These are phyloP conservation scores for Aphyosemion australe DNA, from an alignment of 2,113 vertebrate genomes.

Conservation along the genomic window DNA sequence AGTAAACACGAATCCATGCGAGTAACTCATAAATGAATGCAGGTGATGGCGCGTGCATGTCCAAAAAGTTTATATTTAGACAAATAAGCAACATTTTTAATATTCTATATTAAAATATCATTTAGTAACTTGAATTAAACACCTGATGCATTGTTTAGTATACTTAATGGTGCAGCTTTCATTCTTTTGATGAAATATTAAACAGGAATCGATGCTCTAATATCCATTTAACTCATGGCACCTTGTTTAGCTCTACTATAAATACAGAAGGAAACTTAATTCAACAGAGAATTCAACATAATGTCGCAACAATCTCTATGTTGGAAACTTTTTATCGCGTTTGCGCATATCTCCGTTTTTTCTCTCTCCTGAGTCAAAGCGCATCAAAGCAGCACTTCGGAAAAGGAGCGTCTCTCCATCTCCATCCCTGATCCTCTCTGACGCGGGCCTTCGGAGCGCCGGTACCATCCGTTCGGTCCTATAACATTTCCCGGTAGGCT, in stretches of 20 bases:
- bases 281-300: neutral
- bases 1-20: slow-evolving; percentile 72
- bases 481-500: slow-evolving; percentile 45
- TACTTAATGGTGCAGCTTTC: neutral
- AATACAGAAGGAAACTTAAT: neutral
- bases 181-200: neutral
- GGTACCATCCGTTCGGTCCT: slow-evolving; percentile 20
- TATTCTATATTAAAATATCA: neutral
- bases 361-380: slow-evolving; percentile 32
- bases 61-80: slow-evolving; percentile 1
- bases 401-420: slow-evolving; percentile 35
- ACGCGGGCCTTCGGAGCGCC: slow-evolving; percentile 41
- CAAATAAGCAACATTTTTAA: neutral
- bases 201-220: neutral
- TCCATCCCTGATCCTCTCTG: slow-evolving; percentile 37
- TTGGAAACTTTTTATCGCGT: slow-evolving; percentile 16
- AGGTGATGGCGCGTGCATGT: slow-evolving; percentile 30
- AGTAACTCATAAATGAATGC: slow-evolving; percentile 54
- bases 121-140: neutral
- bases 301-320: neutral
- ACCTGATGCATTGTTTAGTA: slow-evolving; percentile 6
- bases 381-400: slow-evolving; percentile 38
- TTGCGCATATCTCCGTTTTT: slow-evolving; percentile 25
- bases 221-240: neutral
- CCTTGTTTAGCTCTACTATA: neutral